These are phyloP conservation scores for Oceanites oceanicus DNA, from an alignment of 2,113 vertebrate genomes.

Conservation along the genomic window DNA sequence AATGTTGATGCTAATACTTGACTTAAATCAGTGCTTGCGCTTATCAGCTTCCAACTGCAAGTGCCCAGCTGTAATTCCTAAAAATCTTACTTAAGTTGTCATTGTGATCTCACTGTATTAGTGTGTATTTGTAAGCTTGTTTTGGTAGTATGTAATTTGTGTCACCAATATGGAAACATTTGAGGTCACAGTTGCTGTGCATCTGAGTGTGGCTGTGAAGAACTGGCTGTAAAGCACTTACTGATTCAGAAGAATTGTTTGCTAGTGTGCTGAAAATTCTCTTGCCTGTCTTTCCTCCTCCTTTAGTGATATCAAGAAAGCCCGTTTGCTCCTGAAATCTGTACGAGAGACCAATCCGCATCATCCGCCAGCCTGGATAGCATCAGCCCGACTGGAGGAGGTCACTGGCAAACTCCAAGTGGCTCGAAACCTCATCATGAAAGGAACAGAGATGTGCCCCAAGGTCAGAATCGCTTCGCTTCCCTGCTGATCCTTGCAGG, in stretches of 20 bases:
- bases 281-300: neutral
- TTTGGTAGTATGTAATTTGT: neutral
- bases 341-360: constrained; percentile 98
- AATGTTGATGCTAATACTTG: neutral
- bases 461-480: constrained; percentile 80
- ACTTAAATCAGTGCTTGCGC: neutral
- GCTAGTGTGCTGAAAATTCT: neutral
- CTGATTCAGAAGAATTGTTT: neutral
- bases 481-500: neutral
- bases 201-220: neutral
- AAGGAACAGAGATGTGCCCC: constrained; percentile 98
- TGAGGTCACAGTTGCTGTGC: neutral
- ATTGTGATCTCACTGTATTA: neutral
- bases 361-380: constrained; percentile 97
- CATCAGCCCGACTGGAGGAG: constrained; percentile 94
- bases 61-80: neutral
- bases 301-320: constrained; percentile 95
- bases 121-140: neutral
- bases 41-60: neutral
- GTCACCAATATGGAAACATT: neutral
- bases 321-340: constrained; percentile 93
- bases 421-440: constrained; percentile 97
- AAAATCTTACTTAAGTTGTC: neutral
- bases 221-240: neutral
- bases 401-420: constrained; percentile 97